Evolutionary conservation across 2,797 vertebrate species (phyloP), one percentile per base, ranked within the genome.

Genomic region (Orientallactaga sibirica): DNA sequence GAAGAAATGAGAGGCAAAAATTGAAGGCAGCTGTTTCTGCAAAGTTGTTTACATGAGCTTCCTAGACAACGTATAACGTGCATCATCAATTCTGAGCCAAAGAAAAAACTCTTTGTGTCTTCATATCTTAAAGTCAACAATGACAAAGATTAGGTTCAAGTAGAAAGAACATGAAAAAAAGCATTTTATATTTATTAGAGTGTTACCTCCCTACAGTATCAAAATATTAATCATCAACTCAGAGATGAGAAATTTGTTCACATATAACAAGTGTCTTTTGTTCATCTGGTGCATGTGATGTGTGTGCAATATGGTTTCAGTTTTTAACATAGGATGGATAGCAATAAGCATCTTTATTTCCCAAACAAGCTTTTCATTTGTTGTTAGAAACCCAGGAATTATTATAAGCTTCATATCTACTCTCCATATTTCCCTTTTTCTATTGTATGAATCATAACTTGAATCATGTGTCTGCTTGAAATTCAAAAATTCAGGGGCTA

Each of bases 41-140:
- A n/a, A 43, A 88, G n/a, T 77, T 91, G 25, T 85, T 93, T 37
- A 88, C 24, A 29, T 27, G 68, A 52, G 19, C 24, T 3, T 19
- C 8, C 62, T 84, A 76, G 52, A 18, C 67, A 70, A 37, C 66
- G 43, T 55, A 62, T 4, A 82, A 37, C 14, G 76, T 86, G 61
- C 33, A 29, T 64, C 55, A 86, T 85, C 41, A 61, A 18, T 82
- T 81, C 85, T 48, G 8, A 92, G 33, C 10, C 41, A 76, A 90
- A 93, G 64, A 80, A 84, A 87, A 48, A 18, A 52, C 68, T 71
- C 19, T 29, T 80, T 89, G 52, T 88, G 55, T 48, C 25, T 88
- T 80, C 77, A 52, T 91, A 48, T 25, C 41, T 85, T 92, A 18
- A 94, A 90, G 33, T 25, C 67, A 79, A 74, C 48, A 58, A 52